These are phyloP conservation scores for Aurelia sp. DNA, from an alignment of 30 jellyfish, hydroid and myxozoan species.

Conservation along the genomic window DNA sequence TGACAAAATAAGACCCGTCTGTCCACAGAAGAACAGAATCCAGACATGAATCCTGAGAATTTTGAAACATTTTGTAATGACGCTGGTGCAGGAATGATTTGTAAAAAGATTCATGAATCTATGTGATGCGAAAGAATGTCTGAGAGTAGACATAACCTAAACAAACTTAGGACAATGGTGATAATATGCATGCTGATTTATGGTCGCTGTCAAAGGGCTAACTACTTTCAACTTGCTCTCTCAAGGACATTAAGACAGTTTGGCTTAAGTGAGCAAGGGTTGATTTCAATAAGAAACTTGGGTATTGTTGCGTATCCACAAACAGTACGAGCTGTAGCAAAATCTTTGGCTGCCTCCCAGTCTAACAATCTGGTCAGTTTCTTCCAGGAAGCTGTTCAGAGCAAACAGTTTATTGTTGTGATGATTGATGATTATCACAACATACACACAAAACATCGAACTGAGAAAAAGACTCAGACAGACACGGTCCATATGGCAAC, in stretches of 20 bases:
- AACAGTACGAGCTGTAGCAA: slow-evolving; percentile 28
- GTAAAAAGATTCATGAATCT: slow-evolving; percentile 15
- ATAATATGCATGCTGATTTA: slow-evolving; percentile 30
- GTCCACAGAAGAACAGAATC: too few relatives aligned
- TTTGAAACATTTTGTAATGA: slow-evolving; percentile 18
- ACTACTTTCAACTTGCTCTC: slow-evolving; percentile 47
- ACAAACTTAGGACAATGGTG: slow-evolving; percentile 21
- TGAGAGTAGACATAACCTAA: too few relatives aligned
- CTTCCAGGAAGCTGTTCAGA: too few relatives aligned
- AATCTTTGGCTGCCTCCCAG: too few relatives aligned
- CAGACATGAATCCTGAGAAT: too few relatives aligned
- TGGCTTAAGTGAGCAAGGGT: slow-evolving; percentile 40
- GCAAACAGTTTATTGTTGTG: too few relatives aligned
- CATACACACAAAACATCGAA: too few relatives aligned
- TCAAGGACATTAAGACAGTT: slow-evolving; percentile 45
- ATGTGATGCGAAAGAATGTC: slow-evolving; percentile 1
- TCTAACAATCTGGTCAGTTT: too few relatives aligned
- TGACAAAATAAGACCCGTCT: too few relatives aligned
- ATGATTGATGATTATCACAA: too few relatives aligned
- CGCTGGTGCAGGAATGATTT: slow-evolving; percentile 36
- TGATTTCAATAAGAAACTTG: slow-evolving; percentile 41
- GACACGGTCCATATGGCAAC: too few relatives aligned
- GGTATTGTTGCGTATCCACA: slow-evolving; percentile 56
- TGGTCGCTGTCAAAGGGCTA: slow-evolving; percentile 57
- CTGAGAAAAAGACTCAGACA: too few relatives aligned